phyloP scores from a whole-genome alignment of 2,888 invertebrate species.

The Habroteleia sp. region DNA sequence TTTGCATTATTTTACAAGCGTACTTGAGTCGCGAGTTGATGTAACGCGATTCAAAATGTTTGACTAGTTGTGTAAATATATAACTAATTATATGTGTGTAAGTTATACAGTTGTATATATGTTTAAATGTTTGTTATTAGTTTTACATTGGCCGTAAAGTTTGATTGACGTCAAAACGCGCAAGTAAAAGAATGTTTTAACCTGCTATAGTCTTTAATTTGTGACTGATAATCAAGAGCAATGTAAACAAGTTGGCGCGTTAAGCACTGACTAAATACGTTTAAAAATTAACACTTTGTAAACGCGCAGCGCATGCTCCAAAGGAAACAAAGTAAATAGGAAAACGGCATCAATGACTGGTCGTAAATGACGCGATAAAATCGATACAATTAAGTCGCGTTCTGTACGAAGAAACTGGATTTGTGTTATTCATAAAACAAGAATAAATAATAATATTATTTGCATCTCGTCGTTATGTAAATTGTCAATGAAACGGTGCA shows the following conservation, averaged over 20 bases:
- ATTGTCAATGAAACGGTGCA: conserved; percentile 19
- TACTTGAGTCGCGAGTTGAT: too few relatives aligned
- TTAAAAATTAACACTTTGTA: conserved; percentile 13
- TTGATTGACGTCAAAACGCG: conserved; percentile 21
- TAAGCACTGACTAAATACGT: conserved; percentile 12
- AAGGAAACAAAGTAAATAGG: conserved; percentile 9
- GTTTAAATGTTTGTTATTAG: too few relatives aligned
- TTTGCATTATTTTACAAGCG: conserved; percentile 8
- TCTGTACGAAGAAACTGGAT: background rate
- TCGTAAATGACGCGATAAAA: conserved; percentile 8
- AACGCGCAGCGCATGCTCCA: background rate
- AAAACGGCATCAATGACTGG: conserved; percentile 16
- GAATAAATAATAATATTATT: conserved; percentile 12
- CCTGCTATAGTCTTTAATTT: conserved; percentile 13
- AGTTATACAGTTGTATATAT: too few relatives aligned
- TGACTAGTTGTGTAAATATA: too few relatives aligned
- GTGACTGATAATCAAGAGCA: conserved; percentile 17
- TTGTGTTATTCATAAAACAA: conserved; percentile 6
- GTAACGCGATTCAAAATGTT: too few relatives aligned
- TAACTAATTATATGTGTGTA: too few relatives aligned
- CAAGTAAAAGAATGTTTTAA: conserved; percentile 16
- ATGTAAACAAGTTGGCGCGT: conserved; percentile 21
- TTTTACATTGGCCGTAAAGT: too few relatives aligned
- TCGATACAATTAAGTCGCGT: conserved; percentile 17
- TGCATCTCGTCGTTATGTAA: conserved; percentile 10